Percentiles rank a stretch among this genome's conserved stretches.
phyloP scores from a whole-genome alignment of 1,140 invertebrate species.

The Trichoplusia ni region DNA sequence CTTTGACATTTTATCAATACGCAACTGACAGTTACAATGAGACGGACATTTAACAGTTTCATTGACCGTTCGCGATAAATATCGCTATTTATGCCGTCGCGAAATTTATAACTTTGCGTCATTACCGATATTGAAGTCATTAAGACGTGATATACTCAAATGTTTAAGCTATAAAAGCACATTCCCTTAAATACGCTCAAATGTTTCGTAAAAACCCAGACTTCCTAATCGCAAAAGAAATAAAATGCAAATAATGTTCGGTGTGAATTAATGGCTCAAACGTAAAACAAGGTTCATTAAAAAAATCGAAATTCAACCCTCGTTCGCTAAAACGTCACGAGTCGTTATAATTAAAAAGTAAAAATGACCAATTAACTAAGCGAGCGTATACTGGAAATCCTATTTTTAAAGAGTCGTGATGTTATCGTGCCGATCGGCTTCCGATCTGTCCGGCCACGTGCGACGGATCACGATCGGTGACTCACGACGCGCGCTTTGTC shows the following conservation, averaged over 20 bases:
- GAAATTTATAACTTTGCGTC: constrained; percentile 5
- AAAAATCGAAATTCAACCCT: constrained; percentile 24
- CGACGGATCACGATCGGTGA: constrained; percentile 51
- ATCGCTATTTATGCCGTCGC: background rate
- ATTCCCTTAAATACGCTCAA: no score
- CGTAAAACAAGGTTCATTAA: constrained; percentile 26
- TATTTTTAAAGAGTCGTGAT: constrained; percentile 39
- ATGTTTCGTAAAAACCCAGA: no score
- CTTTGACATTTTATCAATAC: constrained; percentile 25
- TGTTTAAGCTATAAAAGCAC: no score
- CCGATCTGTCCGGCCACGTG: constrained; percentile 48
- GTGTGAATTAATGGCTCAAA: constrained; percentile 27
- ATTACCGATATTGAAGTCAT: constrained; percentile 10
- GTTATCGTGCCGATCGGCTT: constrained; percentile 31
- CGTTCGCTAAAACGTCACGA: constrained; percentile 20
- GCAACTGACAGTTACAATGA: constrained; percentile 11
- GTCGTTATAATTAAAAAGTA: constrained; percentile 30
- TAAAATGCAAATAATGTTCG: constrained; percentile 11
- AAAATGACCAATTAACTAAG: constrained; percentile 26
- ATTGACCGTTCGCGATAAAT: constrained; percentile 9
- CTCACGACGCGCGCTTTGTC: constrained; percentile 54
- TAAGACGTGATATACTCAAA: no score
- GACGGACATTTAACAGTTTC: constrained; percentile 9
- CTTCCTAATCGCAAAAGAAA: constrained; percentile 20
- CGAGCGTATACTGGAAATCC: background rate